Conservation (phyloP, 2,888 invertebrate genomes). For the Gandaritis pyraliata region DNA sequence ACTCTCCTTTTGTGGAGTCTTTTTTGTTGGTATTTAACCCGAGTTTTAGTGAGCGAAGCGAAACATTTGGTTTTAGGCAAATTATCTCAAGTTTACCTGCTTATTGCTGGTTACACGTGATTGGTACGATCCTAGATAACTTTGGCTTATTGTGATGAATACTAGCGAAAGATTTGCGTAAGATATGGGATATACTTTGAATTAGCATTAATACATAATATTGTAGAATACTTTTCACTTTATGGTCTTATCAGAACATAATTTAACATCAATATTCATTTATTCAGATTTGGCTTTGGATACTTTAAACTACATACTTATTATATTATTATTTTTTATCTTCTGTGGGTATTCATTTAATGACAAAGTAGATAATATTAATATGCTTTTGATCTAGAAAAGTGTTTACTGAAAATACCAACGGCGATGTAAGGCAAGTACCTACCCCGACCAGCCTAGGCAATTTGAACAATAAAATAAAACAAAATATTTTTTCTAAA, state of each 20-base stretch:
- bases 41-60: too few species aligned
- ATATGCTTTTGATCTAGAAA: constrained; percentile 2
- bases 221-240: constrained; percentile 19
- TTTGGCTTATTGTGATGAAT: constrained; percentile 7
- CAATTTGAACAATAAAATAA: too few species aligned
- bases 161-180: constrained; percentile 15
- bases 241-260: constrained; percentile 24
- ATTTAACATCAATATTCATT: constrained; percentile 41
- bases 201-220: constrained; percentile 24
- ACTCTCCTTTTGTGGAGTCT: too few species aligned
- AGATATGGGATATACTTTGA: constrained; percentile 19
- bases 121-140: neutral
- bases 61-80: too few species aligned
- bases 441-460: neutral
- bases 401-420: constrained; percentile 15
- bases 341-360: neutral
- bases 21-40: too few species aligned
- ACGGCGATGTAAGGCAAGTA: constrained; percentile 15
- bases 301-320: constrained; percentile 11
- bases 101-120: too few species aligned
- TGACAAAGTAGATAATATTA: neutral
- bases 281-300: constrained; percentile 32
- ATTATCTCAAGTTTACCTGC: too few species aligned
- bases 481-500: neutral
- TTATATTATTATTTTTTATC: too few species aligned